Conservation (phyloP, 2,888 invertebrate genomes). For the Epinotia nisella region DNA sequence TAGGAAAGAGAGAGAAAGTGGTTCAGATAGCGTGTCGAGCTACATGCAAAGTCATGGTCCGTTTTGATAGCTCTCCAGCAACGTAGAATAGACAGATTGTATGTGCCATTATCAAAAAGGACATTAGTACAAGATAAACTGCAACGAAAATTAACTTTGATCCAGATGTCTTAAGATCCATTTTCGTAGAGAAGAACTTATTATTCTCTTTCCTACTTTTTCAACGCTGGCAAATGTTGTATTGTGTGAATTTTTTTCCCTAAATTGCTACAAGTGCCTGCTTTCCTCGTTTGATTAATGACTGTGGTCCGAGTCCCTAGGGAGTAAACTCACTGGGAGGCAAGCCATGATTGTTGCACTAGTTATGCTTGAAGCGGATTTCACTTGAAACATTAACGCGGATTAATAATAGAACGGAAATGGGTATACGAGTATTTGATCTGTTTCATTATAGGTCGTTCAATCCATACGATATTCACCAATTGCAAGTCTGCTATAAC, state of each 20-base stretch:
- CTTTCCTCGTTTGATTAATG: conserved; percentile 27
- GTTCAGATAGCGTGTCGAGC: not conserved
- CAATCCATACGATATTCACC: too few species aligned
- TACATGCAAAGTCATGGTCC: conserved; percentile 3
- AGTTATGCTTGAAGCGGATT: conserved; percentile 4
- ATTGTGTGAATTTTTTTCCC: conserved; percentile 34
- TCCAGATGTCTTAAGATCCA: not conserved
- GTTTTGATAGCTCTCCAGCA: conserved; percentile 1
- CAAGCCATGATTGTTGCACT: conserved; percentile 10
- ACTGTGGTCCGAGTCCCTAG: not conserved
- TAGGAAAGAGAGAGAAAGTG: not conserved
- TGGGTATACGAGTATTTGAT: not conserved
- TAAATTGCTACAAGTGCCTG: conserved; percentile 27
- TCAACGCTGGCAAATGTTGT: conserved; percentile 7
- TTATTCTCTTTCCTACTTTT: not conserved
- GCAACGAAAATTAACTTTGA: not conserved
- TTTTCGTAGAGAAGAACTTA: not conserved
- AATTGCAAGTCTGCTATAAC: too few species aligned
- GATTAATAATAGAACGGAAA: not conserved
- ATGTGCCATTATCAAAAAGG: not conserved
- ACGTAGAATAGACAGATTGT: conserved; percentile 1
- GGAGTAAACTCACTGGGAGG: conserved; percentile 13
- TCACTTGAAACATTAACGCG: not conserved
- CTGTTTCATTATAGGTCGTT: too few species aligned
- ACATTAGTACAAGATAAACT: not conserved